Base-by-base conservation (phyloP, 2,797 vertebrate genomes). In the Brachyalestes nurse region DNA sequence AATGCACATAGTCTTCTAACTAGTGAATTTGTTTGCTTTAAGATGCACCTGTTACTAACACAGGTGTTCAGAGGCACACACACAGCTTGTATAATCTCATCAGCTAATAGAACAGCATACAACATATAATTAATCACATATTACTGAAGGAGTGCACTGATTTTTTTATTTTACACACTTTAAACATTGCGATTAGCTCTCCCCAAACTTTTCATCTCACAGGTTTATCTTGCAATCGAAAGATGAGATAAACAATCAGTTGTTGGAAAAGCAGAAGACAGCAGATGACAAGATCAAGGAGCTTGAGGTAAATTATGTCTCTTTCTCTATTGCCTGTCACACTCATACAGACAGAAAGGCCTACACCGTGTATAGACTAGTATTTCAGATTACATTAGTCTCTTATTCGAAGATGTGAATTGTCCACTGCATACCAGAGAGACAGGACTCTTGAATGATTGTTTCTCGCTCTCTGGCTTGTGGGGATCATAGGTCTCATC, bases 181-280 rank as follows among this genome's bases (percentile, higher is more conserved):
- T 49, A 25, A n/a, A 70, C 6, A 28, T 28, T 28, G 28, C 3
- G 5, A 65, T 45, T 77, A 65, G 34, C 49, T 21, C 34, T 0
- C n/a, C 40, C 19, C 9, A 57, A 9, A 47, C 38, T 4, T 74
- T 57, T 34, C 23, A 13, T 0, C 2, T 21, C 40, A 38, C 86
- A 98, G 97, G 97, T 99, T 99, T 92, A 96, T 99, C 84, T 95
- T 98, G 86, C 97, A 98, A 78, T 95, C 96, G 2, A 97, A 97
- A 91, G 95, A 93, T 86, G 95, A 95, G 69, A 97, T 99, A 89
- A 94, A 96, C 40, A 95, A 91, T 81, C 97, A 98, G 83, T 94
- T 98, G 57, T 91, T 89, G 80, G 96, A 96, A 86, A 98, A 98
- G 91, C 96, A 97, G 91, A 97, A 95, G 88, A 94, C 95, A 34